Evolutionary conservation across 1,140 invertebrate species (phyloP).

Genomic region (Calliphora vicina): DNA sequence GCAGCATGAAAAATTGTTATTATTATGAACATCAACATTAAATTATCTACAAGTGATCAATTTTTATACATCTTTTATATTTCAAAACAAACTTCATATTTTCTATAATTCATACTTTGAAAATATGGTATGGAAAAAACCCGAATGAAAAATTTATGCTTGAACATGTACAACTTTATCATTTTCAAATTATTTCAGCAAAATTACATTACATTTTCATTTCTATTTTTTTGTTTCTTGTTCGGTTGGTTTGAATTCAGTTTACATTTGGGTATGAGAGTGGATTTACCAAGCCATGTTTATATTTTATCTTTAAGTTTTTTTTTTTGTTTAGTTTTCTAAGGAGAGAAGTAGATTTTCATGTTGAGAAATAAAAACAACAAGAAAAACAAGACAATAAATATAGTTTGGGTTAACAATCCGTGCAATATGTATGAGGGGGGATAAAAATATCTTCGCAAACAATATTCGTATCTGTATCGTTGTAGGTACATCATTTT

Average conservation of each 20-base stretch:
- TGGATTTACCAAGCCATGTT: no score
- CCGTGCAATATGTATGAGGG: slow-evolving; percentile 14
- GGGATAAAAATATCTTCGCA: no score
- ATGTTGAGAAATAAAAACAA: slow-evolving; percentile 9
- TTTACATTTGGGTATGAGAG: not conserved
- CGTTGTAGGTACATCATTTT: no score
- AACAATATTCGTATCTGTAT: no score
- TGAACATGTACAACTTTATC: slow-evolving; percentile 20
- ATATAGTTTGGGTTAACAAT: slow-evolving; percentile 37
- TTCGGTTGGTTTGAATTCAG: not conserved
- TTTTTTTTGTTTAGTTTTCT: not conserved
- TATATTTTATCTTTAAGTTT: not conserved
- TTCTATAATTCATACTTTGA: not conserved
- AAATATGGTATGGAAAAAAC: not conserved
- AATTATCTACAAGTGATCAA: slow-evolving; percentile 18
- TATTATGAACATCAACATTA: not conserved
- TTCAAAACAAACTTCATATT: not conserved
- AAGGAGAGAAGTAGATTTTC: slow-evolving; percentile 21
- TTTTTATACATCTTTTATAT: not conserved
- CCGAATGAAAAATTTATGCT: slow-evolving; percentile 13
- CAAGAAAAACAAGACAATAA: slow-evolving; percentile 11
- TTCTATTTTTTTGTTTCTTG: not conserved
- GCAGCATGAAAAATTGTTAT: no score
- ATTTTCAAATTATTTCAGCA: not conserved
- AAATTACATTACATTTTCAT: slow-evolving; percentile 10